A percentile compares a stretch with the other conserved stretches of the same genome.
Conservation (phyloP, 2,113 vertebrate genomes). For the Alethe castanea region DNA sequence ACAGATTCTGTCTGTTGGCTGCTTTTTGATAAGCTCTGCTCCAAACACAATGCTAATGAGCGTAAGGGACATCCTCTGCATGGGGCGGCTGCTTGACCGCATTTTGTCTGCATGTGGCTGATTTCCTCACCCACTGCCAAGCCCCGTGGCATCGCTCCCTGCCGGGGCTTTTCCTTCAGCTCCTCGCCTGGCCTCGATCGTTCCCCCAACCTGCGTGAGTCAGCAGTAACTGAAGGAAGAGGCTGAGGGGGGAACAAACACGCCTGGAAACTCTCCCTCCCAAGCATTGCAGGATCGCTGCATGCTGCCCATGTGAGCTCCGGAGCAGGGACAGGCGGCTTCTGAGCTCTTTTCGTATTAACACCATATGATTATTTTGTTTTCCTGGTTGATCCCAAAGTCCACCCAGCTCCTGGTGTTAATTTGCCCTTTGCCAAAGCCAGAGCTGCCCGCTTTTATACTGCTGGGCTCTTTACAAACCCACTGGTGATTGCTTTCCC, state of each 20-base stretch:
- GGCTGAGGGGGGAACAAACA: slow-evolving; percentile 29
- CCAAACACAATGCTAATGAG: slow-evolving; percentile 64
- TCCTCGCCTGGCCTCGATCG: slow-evolving; percentile 26
- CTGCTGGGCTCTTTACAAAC: slow-evolving; percentile 28
- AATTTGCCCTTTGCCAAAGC: slow-evolving; percentile 31
- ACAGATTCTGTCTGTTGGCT: slow-evolving; percentile 70
- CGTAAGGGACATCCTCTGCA: slow-evolving; percentile 55
- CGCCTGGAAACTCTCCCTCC: slow-evolving; percentile 25
- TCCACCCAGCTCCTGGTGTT: background rate
- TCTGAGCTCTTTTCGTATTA: background rate
- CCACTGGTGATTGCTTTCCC: slow-evolving; percentile 59
- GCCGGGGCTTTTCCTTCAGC: slow-evolving; percentile 50
- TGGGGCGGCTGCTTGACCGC: slow-evolving; percentile 53
- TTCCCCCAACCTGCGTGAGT: slow-evolving; percentile 56
- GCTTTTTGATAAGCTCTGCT: slow-evolving; percentile 63
- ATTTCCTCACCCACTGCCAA: slow-evolving; percentile 63
- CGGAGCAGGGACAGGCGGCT: accelerated
- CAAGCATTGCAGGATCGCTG: background rate
- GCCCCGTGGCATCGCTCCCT: slow-evolving; percentile 53
- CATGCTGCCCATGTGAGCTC: background rate
- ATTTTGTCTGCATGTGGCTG: slow-evolving; percentile 63
- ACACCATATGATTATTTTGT: background rate
- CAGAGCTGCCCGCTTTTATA: background rate
- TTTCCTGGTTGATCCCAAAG: slow-evolving; percentile 24
- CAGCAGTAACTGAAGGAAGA: slow-evolving; percentile 63